A percentile compares a stretch with the other conserved stretches of the same genome.
phyloP scores from a whole-genome alignment of 2,888 invertebrate species.

The Andricus quercusramuli region DNA sequence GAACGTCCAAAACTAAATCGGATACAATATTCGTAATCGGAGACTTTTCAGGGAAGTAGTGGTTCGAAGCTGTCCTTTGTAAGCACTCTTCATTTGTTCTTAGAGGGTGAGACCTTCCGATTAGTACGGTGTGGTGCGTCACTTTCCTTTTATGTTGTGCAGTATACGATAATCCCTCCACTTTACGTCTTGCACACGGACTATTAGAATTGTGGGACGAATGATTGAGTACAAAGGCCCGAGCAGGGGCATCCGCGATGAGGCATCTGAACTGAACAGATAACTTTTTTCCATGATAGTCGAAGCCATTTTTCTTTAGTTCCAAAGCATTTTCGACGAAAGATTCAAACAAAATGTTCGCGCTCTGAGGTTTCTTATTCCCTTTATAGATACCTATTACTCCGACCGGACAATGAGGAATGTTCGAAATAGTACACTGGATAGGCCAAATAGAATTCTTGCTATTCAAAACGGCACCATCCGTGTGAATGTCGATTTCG shows the following conservation, averaged over 20 bases:
- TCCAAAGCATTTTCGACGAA: constrained; percentile 42
- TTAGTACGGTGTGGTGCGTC: background rate
- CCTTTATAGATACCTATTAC: constrained; percentile 53
- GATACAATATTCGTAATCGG: constrained; percentile 2
- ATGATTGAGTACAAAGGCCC: constrained; percentile 50
- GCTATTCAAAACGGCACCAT: constrained; percentile 40
- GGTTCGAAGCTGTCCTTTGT: background rate
- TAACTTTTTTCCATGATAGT: constrained; percentile 9
- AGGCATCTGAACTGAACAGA: constrained; percentile 43
- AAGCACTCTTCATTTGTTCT: constrained; percentile 29
- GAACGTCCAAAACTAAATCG: constrained; percentile 33
- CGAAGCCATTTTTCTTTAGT: constrained; percentile 43
- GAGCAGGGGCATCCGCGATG: constrained; percentile 51
- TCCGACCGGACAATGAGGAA: constrained; percentile 43
- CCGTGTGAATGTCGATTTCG: constrained; percentile 29
- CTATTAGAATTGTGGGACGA: constrained; percentile 43
- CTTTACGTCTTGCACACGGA: constrained; percentile 51
- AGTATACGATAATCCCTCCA: constrained; percentile 25
- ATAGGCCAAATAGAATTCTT: constrained; percentile 50
- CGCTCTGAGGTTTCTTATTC: constrained; percentile 46
- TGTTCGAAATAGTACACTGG: constrained; percentile 45
- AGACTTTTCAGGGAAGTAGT: constrained; percentile 29
- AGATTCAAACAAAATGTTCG: constrained; percentile 42
- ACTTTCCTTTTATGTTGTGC: background rate
- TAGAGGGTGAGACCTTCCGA: constrained; percentile 14